A percentile compares a stretch with the other conserved stretches of the same genome.
These are phyloP conservation scores for Glyptemys insculpta DNA, from an alignment of 2,797 vertebrate species.

Conservation along the genomic window DNA sequence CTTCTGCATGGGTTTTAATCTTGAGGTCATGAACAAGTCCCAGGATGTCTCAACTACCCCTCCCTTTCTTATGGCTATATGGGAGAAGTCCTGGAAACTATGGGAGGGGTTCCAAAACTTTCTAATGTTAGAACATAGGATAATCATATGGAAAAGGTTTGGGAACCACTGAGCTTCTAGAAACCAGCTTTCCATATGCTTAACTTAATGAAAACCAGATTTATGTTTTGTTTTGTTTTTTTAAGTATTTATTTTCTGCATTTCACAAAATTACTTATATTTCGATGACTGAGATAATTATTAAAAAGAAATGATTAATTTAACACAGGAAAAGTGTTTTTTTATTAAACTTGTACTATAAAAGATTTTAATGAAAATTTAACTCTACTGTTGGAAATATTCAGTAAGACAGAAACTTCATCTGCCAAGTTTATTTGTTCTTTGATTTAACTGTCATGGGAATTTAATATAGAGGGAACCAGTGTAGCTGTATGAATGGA, in stretches of 20 bases:
- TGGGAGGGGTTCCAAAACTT: background rate
- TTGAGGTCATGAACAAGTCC: background rate
- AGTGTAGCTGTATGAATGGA: background rate
- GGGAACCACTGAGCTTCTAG: conserved; percentile 5
- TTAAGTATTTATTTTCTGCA: background rate
- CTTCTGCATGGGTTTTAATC: background rate
- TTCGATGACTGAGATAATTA: background rate
- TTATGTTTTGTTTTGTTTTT: conserved; percentile 20
- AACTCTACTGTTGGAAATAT: background rate
- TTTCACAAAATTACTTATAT: background rate
- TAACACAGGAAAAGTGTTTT: background rate
- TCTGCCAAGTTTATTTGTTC: background rate
- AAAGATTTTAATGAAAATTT: background rate
- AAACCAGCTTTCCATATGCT: background rate
- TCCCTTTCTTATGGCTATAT: background rate
- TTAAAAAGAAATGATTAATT: background rate
- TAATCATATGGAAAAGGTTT: background rate
- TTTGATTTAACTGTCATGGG: background rate
- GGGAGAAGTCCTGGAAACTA: background rate
- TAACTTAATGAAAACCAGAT: conserved; percentile 22
- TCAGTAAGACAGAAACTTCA: background rate
- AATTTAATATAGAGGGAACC: background rate
- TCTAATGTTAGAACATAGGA: background rate
- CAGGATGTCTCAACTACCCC: background rate
- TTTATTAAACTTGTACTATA: background rate